These are phyloP conservation scores for Drosophila trichaetosa DNA, from an alignment of 2,888 invertebrate genomes.

Conservation along the genomic window DNA sequence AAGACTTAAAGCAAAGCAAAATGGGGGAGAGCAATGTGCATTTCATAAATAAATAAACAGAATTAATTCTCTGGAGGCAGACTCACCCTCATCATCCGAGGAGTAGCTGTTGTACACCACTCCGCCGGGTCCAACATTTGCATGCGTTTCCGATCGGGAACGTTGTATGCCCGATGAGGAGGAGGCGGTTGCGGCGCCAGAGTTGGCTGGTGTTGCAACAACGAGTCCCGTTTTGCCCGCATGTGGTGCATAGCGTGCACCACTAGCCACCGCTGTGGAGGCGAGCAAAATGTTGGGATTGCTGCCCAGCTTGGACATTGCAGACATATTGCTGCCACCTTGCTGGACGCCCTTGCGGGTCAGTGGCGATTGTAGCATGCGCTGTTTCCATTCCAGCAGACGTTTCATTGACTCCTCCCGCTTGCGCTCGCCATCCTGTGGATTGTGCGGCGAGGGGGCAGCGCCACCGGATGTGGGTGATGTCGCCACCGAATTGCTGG, in stretches of 20 bases:
- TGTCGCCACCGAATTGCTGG: conserved; percentile 65
- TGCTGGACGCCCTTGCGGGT: conserved; percentile 91
- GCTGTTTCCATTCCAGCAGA: conserved; percentile 95
- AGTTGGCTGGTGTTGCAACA: conserved; percentile 18
- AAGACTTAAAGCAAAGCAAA: conserved; percentile 72
- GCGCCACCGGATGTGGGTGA: conserved; percentile 59
- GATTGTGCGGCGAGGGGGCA: conserved; percentile 55
- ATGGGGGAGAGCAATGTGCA: conserved; percentile 43
- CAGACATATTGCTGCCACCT: conserved; percentile 84
- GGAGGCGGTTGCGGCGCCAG: conserved; percentile 4
- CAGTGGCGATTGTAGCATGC: conserved; percentile 95
- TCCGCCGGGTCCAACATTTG: conserved; percentile 85
- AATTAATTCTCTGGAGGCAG: not conserved
- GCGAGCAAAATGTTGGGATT: conserved; percentile 83
- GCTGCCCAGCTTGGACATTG: conserved; percentile 84
- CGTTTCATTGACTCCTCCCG: conserved; percentile 97
- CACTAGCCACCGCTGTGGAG: conserved; percentile 80
- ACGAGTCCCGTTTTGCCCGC: conserved; percentile 58
- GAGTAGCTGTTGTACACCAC: conserved; percentile 92
- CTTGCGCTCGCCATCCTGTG: conserved; percentile 90
- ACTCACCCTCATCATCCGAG: conserved; percentile 96
- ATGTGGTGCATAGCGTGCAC: conserved; percentile 72
- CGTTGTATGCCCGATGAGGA: conserved; percentile 81
- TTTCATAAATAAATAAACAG: conserved; percentile 11
- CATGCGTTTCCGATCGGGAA: conserved; percentile 85